Percentiles rank a stretch among this genome's conserved stretches.
Conservation (phyloP, 2,113 vertebrate genomes). For the Cervus canadensis region DNA sequence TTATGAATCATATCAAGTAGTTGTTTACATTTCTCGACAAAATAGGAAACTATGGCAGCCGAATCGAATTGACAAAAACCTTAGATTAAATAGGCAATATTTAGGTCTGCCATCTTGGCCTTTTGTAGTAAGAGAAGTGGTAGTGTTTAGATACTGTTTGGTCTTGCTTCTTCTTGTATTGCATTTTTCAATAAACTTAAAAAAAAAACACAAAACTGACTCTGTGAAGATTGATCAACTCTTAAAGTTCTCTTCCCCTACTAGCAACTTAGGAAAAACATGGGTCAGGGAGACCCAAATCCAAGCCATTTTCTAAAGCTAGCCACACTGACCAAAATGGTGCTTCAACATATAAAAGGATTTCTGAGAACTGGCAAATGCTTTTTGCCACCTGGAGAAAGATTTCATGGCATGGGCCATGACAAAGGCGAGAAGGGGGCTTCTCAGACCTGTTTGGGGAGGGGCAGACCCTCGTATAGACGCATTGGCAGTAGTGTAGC, state of each 20-base stretch:
- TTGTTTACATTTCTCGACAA: conserved; percentile 74
- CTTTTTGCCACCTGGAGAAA: neutral
- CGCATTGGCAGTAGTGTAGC: conserved; percentile 35
- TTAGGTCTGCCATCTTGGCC: conserved; percentile 71
- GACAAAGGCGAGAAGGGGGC: neutral
- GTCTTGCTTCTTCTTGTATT: conserved; percentile 84
- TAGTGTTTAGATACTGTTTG: conserved; percentile 77
- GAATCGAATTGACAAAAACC: conserved; percentile 65
- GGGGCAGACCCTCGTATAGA: neutral
- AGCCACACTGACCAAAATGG: neutral
- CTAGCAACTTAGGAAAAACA: neutral
- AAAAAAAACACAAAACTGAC: conserved; percentile 52
- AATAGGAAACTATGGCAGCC: conserved; percentile 72
- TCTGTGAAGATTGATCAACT: conserved; percentile 22
- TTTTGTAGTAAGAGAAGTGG: conserved; percentile 76
- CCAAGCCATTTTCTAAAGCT: neutral
- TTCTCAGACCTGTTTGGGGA: neutral
- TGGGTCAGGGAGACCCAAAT: neutral
- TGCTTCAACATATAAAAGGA: neutral
- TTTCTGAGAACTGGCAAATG: neutral
- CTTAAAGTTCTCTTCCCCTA: conserved; percentile 30
- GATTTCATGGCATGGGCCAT: neutral
- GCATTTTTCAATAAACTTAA: conserved; percentile 86
- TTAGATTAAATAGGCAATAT: conserved; percentile 69
- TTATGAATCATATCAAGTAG: conserved; percentile 79